These are phyloP conservation scores for Drosophila sp. DNA, from an alignment of 1,140 invertebrate genomes.

Conservation along the genomic window DNA sequence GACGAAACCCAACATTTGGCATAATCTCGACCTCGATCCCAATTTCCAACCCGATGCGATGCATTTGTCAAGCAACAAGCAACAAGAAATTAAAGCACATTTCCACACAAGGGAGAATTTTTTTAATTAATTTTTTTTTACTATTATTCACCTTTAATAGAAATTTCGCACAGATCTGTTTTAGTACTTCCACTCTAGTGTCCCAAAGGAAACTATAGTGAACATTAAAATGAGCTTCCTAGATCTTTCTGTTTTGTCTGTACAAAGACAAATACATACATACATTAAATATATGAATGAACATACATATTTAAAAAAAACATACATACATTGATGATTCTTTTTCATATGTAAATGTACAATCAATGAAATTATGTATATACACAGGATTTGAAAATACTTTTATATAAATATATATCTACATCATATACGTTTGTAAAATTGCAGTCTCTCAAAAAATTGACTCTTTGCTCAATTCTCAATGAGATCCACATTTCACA, in stretches of 20 bases:
- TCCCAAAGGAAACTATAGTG: constrained; percentile 8
- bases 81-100: background rate
- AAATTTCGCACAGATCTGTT: background rate
- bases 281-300: background rate
- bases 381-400: background rate
- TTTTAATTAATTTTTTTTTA: background rate
- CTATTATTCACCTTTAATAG: background rate
- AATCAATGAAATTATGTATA: constrained; percentile 4
- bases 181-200: constrained; percentile 5
- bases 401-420: background rate
- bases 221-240: constrained; percentile 6
- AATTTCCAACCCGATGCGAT: background rate
- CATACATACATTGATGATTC: constrained; percentile 1
- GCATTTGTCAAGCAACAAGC: constrained; percentile 1
- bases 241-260: background rate
- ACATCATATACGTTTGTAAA: background rate
- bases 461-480: constrained; percentile 7
- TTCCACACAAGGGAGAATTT: constrained; percentile 5
- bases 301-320: background rate
- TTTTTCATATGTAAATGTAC: constrained; percentile 5
- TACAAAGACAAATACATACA: constrained; percentile 1
- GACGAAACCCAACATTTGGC: constrained; percentile 13
- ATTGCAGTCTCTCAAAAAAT: constrained; percentile 5
- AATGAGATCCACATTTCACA: background rate
- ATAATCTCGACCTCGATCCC: constrained; percentile 14